Base-by-base conservation (phyloP, 2,797 vertebrate species). In the Peromyscus eremicus region DNA sequence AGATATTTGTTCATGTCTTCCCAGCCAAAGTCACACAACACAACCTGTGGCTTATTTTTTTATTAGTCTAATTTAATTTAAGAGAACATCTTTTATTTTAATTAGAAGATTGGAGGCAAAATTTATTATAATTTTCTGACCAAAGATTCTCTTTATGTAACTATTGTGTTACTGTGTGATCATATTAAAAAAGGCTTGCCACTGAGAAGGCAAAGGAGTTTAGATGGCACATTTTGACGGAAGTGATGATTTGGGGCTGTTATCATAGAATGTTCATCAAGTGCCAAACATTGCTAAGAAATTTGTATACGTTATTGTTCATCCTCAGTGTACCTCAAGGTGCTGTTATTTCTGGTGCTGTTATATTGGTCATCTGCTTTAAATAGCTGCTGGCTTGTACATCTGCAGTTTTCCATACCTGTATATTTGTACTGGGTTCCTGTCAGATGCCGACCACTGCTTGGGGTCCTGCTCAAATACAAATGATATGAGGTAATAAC, bases 221-320 rank as follows among this genome's bases (percentile, higher is more conserved):
- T 13, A 66, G 37, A 66, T 60, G 71, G 43, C 64, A 62, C 17
- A 27, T 27, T 23, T 71, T 80, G 80, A 43, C 46, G 1, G 71
- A 94, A 92, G 80, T 81, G 1, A 81, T 62, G 19, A n/a, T 76
- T 92, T 75, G 87, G 64, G 40, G 23, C 25, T 14, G 46, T 34
- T 52, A 62, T 87, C 75, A 29, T 16, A 25, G 29, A 66, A n/a
- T 88, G n/a, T 21, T 71, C 81, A 40, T 12, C 37, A 13, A 83
- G 19, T 70, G 32, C 13, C 76, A 94, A 82, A 34, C 25, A 66
- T 79, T 93, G 76, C 57, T 89, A 94, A 90, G n/a, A 92, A 91
- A 93, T 84, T 60, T 84, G 17, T 70, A 49, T 66, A 2, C 43
- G 57, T 87, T 66, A n/a, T 40, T 87, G 40, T 14, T 81, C 91